Percentiles rank a stretch among this genome's conserved stretches.
phyloP scores from a whole-genome alignment of 2,888 invertebrate species.

The Halictus quadricinctus region DNA sequence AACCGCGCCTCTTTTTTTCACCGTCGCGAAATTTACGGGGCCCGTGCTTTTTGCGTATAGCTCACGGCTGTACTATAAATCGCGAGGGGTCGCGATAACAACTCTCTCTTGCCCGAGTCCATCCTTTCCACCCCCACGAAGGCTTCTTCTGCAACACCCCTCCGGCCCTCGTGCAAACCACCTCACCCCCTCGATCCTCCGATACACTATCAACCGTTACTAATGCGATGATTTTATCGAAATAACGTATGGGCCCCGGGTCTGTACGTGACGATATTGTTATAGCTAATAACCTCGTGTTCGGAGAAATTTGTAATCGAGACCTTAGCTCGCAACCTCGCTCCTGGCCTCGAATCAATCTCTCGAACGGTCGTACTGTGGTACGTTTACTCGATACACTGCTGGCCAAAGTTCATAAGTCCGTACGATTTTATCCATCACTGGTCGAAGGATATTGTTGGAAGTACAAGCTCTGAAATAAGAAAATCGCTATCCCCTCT shows the following conservation, averaged over 20 bases:
- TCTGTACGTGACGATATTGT: constrained; percentile 55
- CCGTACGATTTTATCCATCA: not conserved
- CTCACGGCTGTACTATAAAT: constrained; percentile 61
- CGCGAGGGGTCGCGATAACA: constrained; percentile 60
- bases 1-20: not conserved
- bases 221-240: constrained; percentile 62
- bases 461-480: no score
- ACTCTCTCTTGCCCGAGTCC: constrained; percentile 58
- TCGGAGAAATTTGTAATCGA: constrained; percentile 24
- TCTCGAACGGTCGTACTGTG: not conserved
- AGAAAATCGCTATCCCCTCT: no score
- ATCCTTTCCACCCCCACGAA: constrained; percentile 40
- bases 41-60: constrained; percentile 62
- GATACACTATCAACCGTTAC: constrained; percentile 40
- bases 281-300: constrained; percentile 39
- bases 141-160: constrained; percentile 1
- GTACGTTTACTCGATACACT: not conserved
- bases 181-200: not conserved
- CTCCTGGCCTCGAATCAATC: not conserved
- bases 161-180: not conserved
- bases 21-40: constrained; percentile 57
- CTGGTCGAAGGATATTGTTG: no score
- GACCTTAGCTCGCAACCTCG: not conserved
- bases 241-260: constrained; percentile 37
- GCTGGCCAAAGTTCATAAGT: not conserved